These are phyloP conservation scores for Sander vitreus DNA, from an alignment of 2,113 vertebrate genomes.

Conservation along the genomic window DNA sequence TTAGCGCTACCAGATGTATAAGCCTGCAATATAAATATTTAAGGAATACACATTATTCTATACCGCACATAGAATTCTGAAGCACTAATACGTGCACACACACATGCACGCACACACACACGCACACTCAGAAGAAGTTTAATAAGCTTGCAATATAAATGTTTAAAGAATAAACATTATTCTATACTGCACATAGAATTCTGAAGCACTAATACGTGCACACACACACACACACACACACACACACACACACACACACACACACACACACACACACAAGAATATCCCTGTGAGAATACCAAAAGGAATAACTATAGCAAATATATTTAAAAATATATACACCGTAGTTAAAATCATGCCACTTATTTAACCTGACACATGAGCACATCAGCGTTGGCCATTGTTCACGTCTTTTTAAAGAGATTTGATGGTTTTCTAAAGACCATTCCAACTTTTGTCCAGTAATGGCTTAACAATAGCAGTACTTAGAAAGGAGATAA, in stretches of 20 bases:
- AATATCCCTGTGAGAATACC: not conserved
- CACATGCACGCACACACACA: not conserved
- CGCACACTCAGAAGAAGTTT: slow-evolving; percentile 32
- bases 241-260: not conserved
- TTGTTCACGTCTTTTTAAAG: slow-evolving; percentile 9
- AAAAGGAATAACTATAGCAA: not conserved
- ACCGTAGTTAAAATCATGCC: not conserved
- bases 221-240: not conserved
- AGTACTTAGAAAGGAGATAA: not conserved
- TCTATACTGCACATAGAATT: slow-evolving; percentile 25
- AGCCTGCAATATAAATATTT: slow-evolving; percentile 55
- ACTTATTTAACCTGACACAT: not conserved
- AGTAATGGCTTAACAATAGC: slow-evolving; percentile 7
- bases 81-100: not conserved
- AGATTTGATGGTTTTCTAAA: slow-evolving; percentile 7
- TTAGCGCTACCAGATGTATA: slow-evolving; percentile 59
- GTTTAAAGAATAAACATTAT: slow-evolving; percentile 59
- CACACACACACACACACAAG: not conserved
- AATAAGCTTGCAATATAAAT: slow-evolving; percentile 60
- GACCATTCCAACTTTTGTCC: slow-evolving; percentile 5
- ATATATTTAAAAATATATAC: not conserved
- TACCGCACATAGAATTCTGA: slow-evolving; percentile 10
- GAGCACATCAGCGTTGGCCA: not conserved
- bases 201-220: not conserved
- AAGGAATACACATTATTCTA: slow-evolving; percentile 51